phyloP scores from a whole-genome alignment of 2,113 vertebrate genomes.

The Himantopus leucocephalus region DNA sequence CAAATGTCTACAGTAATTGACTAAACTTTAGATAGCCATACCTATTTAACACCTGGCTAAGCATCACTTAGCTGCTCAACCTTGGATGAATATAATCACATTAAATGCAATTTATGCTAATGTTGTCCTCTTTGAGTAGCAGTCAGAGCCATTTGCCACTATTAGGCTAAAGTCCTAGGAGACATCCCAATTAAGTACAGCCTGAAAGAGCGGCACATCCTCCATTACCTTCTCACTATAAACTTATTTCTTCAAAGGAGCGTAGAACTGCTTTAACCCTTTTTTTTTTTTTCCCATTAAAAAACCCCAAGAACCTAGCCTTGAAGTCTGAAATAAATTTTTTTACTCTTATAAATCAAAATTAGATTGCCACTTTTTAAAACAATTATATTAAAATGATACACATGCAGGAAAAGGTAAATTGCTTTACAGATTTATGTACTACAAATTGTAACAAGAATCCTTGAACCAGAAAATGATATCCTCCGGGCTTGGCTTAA shows the following conservation, averaged over 20 bases:
- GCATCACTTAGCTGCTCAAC: conserved; percentile 51
- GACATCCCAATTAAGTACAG: conserved; percentile 27
- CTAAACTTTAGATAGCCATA: conserved; percentile 2
- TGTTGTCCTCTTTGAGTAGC: not conserved
- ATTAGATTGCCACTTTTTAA: not conserved
- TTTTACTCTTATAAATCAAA: not conserved
- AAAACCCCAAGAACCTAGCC: not conserved
- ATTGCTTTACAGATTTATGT: not conserved
- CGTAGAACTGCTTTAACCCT: not conserved
- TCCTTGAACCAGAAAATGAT: not conserved
- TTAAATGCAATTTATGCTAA: conserved; percentile 49
- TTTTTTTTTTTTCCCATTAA: not conserved
- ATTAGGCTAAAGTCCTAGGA: conserved; percentile 9
- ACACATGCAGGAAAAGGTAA: not conserved
- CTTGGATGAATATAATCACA: conserved; percentile 18
- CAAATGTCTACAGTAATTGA: conserved; percentile 30
- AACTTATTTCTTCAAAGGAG: not conserved
- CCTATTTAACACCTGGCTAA: conserved; percentile 63
- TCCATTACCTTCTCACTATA: not conserved
- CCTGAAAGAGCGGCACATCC: not conserved
- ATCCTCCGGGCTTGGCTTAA: not conserved
- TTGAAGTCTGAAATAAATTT: not conserved
- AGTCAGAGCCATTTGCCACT: conserved; percentile 12
- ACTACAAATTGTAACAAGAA: conserved; percentile 23
- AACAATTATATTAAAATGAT: not conserved